phyloP scores from a whole-genome alignment of 92 coral and sea anemone species.

The Epizoanthus ramosus region DNA sequence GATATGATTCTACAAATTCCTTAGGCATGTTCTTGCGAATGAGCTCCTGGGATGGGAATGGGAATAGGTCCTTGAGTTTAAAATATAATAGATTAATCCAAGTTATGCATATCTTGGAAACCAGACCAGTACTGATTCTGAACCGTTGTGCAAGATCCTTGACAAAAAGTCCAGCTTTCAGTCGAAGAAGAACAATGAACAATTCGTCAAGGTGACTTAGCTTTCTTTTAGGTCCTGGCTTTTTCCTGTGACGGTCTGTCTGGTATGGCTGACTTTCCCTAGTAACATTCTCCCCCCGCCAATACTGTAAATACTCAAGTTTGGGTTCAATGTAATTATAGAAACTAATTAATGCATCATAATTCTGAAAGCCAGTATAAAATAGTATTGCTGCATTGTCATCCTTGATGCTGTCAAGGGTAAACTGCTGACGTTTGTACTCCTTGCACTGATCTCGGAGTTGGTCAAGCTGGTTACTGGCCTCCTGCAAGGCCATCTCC shows the following conservation, averaged over 20 bases:
- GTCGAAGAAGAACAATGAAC: conserved; percentile 55
- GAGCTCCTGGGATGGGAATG: conserved; percentile 55
- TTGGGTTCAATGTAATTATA: conserved; percentile 48
- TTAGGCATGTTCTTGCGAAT: conserved; percentile 57
- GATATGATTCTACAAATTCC: conserved; percentile 48
- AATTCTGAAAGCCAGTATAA: conserved; percentile 63
- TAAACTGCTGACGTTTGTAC: conserved; percentile 28
- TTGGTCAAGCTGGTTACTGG: not conserved
- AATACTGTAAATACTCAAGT: conserved; percentile 49
- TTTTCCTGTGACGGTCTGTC: conserved; percentile 25
- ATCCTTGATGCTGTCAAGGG: conserved; percentile 52
- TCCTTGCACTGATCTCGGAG: not conserved
- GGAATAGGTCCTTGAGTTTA: conserved; percentile 56
- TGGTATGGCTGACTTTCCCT: conserved; percentile 52
- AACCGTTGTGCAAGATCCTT: conserved; percentile 61
- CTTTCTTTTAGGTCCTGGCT: conserved; percentile 59
- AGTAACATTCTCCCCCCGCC: conserved; percentile 42
- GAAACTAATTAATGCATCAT: conserved; percentile 45
- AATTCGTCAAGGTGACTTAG: conserved; percentile 45
- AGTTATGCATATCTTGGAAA: conserved; percentile 45
- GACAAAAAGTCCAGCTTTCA: conserved; percentile 63
- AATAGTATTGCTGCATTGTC: conserved; percentile 53
- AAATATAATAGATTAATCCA: conserved; percentile 60
- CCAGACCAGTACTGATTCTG: conserved; percentile 50
- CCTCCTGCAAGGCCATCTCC: not conserved